Evolutionary conservation across 2,888 invertebrate genomes (phyloP).

Genomic region (Amphiduros pacificus): DNA sequence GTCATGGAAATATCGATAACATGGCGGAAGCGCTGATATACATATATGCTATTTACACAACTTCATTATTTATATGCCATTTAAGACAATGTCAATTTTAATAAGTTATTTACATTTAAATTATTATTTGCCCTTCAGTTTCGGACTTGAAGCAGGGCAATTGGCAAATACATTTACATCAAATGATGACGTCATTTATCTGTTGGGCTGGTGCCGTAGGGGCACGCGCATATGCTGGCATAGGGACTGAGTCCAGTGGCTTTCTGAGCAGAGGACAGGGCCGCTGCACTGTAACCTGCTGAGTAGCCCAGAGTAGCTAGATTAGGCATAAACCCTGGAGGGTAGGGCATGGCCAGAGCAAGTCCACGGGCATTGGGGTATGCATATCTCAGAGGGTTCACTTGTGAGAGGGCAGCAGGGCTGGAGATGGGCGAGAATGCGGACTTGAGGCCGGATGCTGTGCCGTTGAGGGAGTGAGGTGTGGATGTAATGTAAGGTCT

Average conservation of each 20-base stretch:
- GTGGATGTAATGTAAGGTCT: slow-evolving; percentile 14
- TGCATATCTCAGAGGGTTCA: slow-evolving; percentile 18
- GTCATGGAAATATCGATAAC: no score
- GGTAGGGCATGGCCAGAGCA: slow-evolving; percentile 47
- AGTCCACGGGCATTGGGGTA: slow-evolving; percentile 37
- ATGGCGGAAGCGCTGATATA: no score
- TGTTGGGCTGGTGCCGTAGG: slow-evolving; percentile 3
- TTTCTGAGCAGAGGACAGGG: slow-evolving; percentile 30
- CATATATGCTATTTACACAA: no score
- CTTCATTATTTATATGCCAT: no score
- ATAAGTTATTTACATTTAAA: no score
- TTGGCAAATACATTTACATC: no score
- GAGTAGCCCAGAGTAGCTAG: slow-evolving; percentile 38
- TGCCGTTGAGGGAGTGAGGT: slow-evolving; percentile 12
- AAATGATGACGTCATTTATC: slow-evolving; percentile 7
- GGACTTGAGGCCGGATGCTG: slow-evolving; percentile 42
- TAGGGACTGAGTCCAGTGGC: slow-evolving; percentile 6
- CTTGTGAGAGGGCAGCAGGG: slow-evolving; percentile 6
- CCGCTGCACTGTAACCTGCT: slow-evolving; percentile 36
- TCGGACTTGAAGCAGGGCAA: no score
- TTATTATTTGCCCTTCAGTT: no score
- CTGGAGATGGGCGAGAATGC: slow-evolving; percentile 52
- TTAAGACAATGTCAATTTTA: no score
- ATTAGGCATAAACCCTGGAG: slow-evolving; percentile 41
- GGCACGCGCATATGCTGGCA: slow-evolving; percentile 7